phyloP scores from a whole-genome alignment of 2,113 vertebrate genomes.

The Nothocercus julius region DNA sequence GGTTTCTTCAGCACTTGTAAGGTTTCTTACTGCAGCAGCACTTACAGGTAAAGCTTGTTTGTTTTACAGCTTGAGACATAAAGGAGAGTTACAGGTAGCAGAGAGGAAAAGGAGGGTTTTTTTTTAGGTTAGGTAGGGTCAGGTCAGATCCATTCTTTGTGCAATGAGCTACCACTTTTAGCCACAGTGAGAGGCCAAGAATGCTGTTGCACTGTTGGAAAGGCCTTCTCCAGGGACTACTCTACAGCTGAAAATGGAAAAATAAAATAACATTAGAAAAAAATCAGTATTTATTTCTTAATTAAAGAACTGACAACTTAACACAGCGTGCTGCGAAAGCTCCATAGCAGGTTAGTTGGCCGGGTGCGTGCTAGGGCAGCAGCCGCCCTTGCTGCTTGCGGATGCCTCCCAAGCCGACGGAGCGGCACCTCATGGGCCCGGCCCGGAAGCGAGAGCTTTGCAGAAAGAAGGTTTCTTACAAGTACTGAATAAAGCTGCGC shows the following conservation, averaged over 20 bases:
- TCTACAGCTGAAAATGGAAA: constrained; percentile 91
- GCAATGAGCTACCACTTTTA: constrained; percentile 73
- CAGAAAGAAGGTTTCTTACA: constrained; percentile 81
- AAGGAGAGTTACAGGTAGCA: constrained; percentile 67
- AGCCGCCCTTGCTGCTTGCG: neutral
- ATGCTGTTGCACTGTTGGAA: constrained; percentile 79
- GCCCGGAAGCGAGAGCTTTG: constrained; percentile 54
- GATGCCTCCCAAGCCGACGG: neutral
- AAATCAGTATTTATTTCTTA: constrained; percentile 22
- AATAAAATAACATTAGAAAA: constrained; percentile 81
- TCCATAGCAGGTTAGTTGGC: constrained; percentile 64
- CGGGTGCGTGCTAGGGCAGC: constrained; percentile 53
- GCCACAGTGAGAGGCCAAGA: constrained; percentile 66
- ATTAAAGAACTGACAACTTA: constrained; percentile 43
- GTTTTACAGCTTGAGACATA: constrained; percentile 63
- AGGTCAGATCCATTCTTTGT: constrained; percentile 78
- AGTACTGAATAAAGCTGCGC: constrained; percentile 72
- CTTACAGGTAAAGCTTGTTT: constrained; percentile 73
- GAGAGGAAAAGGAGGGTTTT: constrained; percentile 31
- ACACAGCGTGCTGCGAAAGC: constrained; percentile 16
- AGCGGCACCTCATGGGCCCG: neutral
- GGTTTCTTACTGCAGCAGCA: constrained; percentile 84
- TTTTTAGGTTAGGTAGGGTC: constrained; percentile 58
- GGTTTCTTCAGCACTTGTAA: constrained; percentile 82
- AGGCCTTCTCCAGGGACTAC: constrained; percentile 83